Conservation (phyloP, 2,113 vertebrate species). For the Kryptolebias marmoratus region DNA sequence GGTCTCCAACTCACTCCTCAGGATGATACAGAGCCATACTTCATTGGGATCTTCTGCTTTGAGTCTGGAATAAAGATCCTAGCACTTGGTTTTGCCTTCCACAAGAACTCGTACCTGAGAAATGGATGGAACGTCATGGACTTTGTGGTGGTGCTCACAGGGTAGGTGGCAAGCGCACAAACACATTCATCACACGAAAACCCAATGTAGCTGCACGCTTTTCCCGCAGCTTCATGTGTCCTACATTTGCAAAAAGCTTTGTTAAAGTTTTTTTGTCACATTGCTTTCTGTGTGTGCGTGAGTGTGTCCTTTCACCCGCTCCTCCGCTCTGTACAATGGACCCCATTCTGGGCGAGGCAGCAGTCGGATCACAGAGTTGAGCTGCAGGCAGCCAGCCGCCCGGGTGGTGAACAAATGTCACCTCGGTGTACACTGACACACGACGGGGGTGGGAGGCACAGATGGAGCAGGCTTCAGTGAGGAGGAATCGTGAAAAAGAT, state of each 20-base stretch:
- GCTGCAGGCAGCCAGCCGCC: constrained; percentile 73
- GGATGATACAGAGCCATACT: constrained; percentile 79
- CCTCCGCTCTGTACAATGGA: constrained; percentile 66
- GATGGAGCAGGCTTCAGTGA: too few species aligned
- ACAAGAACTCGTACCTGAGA: constrained; percentile 78
- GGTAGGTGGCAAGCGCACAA: constrained; percentile 60
- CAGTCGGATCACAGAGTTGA: constrained; percentile 73
- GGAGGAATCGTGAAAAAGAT: constrained; percentile 7
- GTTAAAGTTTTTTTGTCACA: constrained; percentile 6
- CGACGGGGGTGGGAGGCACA: not conserved
- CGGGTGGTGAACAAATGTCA: constrained; percentile 77
- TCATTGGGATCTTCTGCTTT: constrained; percentile 79
- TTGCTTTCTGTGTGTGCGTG: constrained; percentile 8
- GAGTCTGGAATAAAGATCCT: constrained; percentile 78
- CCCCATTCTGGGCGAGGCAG: constrained; percentile 66
- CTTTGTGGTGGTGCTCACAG: constrained; percentile 76
- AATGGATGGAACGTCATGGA: constrained; percentile 80
- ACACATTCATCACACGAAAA: not conserved
- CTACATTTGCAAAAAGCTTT: not conserved
- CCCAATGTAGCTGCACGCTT: not conserved
- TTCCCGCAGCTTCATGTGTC: not conserved
- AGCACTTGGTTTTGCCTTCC: constrained; percentile 76
- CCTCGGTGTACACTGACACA: constrained; percentile 43
- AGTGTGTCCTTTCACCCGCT: constrained; percentile 37
- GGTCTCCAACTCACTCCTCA: constrained; percentile 5